Percentiles rank a stretch among this genome's conserved stretches.
Conservation (phyloP, 2,113 vertebrate species). For the Rhinolophus ferrumequinum region DNA sequence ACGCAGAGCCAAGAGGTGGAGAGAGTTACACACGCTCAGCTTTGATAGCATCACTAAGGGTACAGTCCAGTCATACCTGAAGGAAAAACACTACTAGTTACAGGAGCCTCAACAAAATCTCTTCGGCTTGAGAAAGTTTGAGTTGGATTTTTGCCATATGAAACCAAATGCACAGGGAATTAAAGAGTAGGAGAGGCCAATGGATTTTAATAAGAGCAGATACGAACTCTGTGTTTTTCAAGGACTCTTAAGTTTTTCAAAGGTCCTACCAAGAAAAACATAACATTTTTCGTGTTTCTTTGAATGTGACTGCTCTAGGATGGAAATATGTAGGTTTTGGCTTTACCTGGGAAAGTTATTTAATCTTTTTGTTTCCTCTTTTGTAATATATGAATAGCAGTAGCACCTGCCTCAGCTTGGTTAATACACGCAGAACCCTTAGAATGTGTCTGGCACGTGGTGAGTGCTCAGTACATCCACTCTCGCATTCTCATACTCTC, state of each 20-base stretch:
- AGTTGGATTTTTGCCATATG: constrained; percentile 16
- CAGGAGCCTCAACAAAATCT: neutral
- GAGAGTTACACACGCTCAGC: neutral
- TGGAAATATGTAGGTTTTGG: neutral
- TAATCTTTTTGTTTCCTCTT: neutral
- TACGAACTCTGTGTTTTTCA: neutral
- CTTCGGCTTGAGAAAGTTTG: neutral
- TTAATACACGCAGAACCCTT: neutral
- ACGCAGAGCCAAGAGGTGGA: neutral
- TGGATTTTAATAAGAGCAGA: neutral
- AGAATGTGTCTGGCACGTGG: neutral
- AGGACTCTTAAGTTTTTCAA: neutral
- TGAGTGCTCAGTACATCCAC: neutral
- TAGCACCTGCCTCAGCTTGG: neutral
- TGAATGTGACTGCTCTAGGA: neutral
- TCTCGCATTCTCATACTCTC: neutral
- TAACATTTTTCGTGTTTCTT: neutral
- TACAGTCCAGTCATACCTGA: neutral
- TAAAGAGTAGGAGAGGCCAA: neutral
- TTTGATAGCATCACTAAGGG: neutral
- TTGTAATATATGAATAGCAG: neutral
- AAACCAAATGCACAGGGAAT: constrained; percentile 20
- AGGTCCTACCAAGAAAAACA: neutral
- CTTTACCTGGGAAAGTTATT: neutral
- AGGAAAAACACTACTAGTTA: neutral